Base-by-base conservation (phyloP, 64 coral and sea anemone species). In the Orbicella faveolata region DNA sequence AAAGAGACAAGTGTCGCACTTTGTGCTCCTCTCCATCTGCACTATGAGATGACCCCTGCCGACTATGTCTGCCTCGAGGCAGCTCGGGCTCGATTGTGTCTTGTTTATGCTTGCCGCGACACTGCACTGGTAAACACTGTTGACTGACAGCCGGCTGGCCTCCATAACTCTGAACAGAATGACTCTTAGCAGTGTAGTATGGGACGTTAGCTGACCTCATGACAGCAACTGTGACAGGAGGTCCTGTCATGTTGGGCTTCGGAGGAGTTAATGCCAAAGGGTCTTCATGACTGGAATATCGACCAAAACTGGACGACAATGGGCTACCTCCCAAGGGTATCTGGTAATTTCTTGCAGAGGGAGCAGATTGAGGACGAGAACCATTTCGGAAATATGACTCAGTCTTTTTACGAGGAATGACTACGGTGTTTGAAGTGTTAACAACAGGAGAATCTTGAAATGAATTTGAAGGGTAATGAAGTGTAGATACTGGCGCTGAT, bases 161-260 rank as follows among this genome's bases (percentile, higher is more conserved):
- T 63, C 33, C 86, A 44, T 76, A 94, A 23, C 68, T 92, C 25
- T 89, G 95, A 3, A 97, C 81, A 51, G 87, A 80, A 74, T 91
- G 89, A 62, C 95, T 97, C 30, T 88, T 96, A n/a, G 95, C 95
- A 61, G 95, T 97, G 54, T 97, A 97, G 54, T 80, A 94, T 78
- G 95, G 92, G 26, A 97, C 92, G 66, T 79, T 83, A 19, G 88
- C 72, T 33, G 95, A 94, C 36, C 90, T 94, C 25, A 97, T 33
- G 34, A 97, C 95, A 70, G 95, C 84, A 37, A 90, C 89, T 15
- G 88, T 91, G 34, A 89, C 95, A 4, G 95, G 95, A 18, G 88
- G 83, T 48, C 77, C 61, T 34, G 78, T 76, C 13, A 83, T 61
- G 15, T 65, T 80, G 2, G 53, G 51, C 35, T 88, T 87, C 36